phyloP scores from a whole-genome alignment of 2,113 vertebrate species.

The Perca flavescens region DNA sequence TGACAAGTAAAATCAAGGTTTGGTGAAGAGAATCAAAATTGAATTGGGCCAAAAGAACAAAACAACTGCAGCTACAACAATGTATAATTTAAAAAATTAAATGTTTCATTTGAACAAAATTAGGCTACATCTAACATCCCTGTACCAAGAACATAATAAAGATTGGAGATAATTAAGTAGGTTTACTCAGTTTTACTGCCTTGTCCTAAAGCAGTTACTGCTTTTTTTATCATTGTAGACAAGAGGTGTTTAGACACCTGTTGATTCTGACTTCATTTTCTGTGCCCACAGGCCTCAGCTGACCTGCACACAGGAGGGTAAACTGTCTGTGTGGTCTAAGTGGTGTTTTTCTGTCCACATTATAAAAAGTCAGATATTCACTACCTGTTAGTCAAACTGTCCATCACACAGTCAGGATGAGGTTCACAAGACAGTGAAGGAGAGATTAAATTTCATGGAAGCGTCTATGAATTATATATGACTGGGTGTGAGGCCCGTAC shows the following conservation, averaged over 20 bases:
- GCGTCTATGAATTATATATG: constrained; percentile 75
- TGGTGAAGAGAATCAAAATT: not conserved
- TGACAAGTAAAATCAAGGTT: not conserved
- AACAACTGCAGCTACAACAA: not conserved
- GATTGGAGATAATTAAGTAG: not conserved
- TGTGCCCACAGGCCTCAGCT: not conserved
- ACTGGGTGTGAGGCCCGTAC: constrained; percentile 38
- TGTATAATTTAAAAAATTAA: not conserved
- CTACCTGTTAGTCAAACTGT: constrained; percentile 34
- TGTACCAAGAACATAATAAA: not conserved
- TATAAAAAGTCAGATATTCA: constrained; percentile 39
- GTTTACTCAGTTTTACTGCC: not conserved
- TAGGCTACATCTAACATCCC: no score
- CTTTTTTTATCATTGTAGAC: not conserved
- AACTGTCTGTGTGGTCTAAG: not conserved
- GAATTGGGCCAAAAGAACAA: not conserved
- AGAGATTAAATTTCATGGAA: constrained; percentile 70
- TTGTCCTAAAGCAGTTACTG: not conserved
- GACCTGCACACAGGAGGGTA: not conserved
- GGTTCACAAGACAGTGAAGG: constrained; percentile 40
- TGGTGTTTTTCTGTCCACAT: constrained; percentile 10
- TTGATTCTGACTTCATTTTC: not conserved
- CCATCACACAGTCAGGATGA: constrained; percentile 28
- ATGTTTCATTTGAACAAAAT: not conserved
- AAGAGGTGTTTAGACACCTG: not conserved